These are phyloP conservation scores for Pseudochirops cupreus DNA, from an alignment of 2,797 vertebrate species.

Conservation along the genomic window DNA sequence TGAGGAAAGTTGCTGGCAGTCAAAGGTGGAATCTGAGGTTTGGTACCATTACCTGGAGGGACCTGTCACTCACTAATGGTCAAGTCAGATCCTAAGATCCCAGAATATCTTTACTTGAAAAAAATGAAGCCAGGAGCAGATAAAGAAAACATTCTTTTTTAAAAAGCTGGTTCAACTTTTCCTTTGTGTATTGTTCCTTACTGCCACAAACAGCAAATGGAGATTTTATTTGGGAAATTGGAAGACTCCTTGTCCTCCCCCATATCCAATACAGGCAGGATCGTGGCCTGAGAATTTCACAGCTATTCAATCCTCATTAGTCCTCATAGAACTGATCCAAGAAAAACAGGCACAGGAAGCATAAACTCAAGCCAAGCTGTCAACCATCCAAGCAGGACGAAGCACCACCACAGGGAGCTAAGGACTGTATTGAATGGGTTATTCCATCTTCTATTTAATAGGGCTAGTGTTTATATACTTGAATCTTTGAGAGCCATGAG, in stretches of 20 bases:
- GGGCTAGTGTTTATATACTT: neutral
- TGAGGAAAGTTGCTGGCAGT: neutral
- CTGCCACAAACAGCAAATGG: neutral
- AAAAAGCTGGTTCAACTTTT: neutral
- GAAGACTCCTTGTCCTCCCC: neutral
- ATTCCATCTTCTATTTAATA: neutral
- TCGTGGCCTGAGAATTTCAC: neutral
- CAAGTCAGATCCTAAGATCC: neutral
- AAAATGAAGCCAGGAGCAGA: neutral
- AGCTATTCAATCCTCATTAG: conserved; percentile 5
- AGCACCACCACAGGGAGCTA: neutral
- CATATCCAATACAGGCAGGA: neutral
- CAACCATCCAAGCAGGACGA: neutral
- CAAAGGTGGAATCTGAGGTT: neutral
- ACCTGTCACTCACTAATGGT: neutral
- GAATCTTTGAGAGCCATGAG: neutral
- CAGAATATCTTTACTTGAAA: neutral
- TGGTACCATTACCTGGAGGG: neutral
- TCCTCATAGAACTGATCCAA: neutral
- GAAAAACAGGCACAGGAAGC: conserved; percentile 7
- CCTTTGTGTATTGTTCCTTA: neutral
- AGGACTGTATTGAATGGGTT: neutral
- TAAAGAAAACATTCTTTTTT: neutral
- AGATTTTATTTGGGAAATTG: neutral
- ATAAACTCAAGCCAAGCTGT: neutral